These are phyloP conservation scores for Aphrophora alni DNA, from an alignment of 2,888 invertebrate species.

Conservation along the genomic window DNA sequence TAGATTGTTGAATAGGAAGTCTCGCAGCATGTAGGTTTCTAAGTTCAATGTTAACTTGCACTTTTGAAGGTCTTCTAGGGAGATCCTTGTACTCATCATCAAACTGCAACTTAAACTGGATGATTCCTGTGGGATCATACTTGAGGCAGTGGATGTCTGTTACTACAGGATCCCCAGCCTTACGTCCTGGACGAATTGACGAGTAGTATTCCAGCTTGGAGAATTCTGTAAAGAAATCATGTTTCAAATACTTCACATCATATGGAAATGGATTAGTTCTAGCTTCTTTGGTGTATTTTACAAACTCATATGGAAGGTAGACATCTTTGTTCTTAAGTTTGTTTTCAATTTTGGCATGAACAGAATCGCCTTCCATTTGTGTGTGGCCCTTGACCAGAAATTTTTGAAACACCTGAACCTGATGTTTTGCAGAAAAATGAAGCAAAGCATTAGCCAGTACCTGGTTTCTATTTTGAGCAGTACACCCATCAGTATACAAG, in stretches of 20 bases:
- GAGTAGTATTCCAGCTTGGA: constrained; percentile 8
- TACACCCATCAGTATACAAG: constrained; percentile 52
- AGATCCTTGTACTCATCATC: constrained; percentile 33
- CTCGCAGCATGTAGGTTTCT: not conserved
- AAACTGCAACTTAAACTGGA: constrained; percentile 32
- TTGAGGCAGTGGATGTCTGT: constrained; percentile 28
- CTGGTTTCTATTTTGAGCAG: constrained; percentile 52
- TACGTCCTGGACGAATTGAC: constrained; percentile 36
- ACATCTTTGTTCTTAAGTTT: constrained; percentile 30
- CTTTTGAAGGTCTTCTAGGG: constrained; percentile 26
- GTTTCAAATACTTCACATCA: constrained; percentile 26
- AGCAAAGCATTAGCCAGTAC: constrained; percentile 51
- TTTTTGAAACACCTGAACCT: constrained; percentile 48
- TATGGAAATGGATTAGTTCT: constrained; percentile 38
- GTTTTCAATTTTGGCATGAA: constrained; percentile 50
- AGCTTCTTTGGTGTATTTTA: constrained; percentile 26
- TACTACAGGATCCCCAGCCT: constrained; percentile 35
- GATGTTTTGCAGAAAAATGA: constrained; percentile 36
- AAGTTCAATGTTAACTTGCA: not conserved
- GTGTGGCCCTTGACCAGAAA: constrained; percentile 52
- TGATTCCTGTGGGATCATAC: constrained; percentile 31
- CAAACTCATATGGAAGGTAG: constrained; percentile 33
- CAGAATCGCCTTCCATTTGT: constrained; percentile 52
- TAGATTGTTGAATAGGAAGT: not conserved
- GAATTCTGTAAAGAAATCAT: constrained; percentile 38